Evolutionary conservation across 2,797 vertebrate genomes (phyloP).

Genomic region (Chiroxiphia lanceolata): DNA sequence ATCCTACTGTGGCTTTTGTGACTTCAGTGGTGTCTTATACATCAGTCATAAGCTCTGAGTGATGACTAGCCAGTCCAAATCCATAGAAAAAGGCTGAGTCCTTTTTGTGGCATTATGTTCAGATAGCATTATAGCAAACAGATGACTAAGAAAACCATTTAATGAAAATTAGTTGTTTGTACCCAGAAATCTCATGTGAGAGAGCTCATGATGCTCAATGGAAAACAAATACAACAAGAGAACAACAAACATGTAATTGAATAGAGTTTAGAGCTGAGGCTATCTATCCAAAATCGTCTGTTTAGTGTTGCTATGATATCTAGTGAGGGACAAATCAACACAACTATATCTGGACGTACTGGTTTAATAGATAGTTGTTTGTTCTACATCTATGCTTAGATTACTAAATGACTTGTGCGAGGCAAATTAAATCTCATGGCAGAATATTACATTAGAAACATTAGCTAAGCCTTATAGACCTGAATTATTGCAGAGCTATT

Average conservation of each 20-base stretch:
- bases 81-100: background rate
- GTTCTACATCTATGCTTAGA: background rate
- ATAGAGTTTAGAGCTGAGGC: background rate
- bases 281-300: background rate
- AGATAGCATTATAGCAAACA: background rate
- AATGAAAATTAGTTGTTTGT: background rate
- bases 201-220: background rate
- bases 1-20: background rate
- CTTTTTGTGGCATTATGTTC: background rate
- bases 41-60: background rate
- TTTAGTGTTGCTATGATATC: background rate
- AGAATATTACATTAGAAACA: slow-evolving; percentile 16
- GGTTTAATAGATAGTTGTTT: background rate
- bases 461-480: slow-evolving; percentile 5
- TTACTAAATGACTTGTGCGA: background rate
- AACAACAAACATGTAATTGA: background rate
- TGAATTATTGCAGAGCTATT: background rate
- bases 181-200: background rate
- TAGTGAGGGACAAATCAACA: background rate
- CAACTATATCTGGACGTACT: background rate
- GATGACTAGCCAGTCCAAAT: background rate
- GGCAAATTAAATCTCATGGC: slow-evolving; percentile 6
- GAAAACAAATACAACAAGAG: background rate
- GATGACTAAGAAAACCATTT: background rate
- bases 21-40: background rate